Base-by-base conservation (phyloP, 2,888 invertebrate species). In the Apeira syringaria region DNA sequence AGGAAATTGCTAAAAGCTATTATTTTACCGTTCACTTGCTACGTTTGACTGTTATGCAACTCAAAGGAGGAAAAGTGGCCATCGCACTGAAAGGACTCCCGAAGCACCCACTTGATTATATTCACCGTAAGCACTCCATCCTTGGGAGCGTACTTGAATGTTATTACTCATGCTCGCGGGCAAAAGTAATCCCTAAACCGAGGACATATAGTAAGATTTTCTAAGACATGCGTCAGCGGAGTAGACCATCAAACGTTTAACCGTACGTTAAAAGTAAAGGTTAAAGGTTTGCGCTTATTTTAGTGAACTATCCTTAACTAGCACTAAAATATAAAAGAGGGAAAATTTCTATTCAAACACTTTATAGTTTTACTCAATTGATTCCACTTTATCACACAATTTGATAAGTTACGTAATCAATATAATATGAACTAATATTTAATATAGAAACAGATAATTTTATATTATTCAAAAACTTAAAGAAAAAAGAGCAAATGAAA, bases 31-130 rank as follows among this genome's bases (percentile, higher is more conserved):
- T 34, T 43, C 29, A 35, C 25, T 27, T 35, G 46, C 29, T 26
- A 36, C 29, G 29, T 42, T 35, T 33, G 48, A 41, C 32, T 38
- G 33, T 55, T 56, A 56, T 48, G 50, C 52, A 57, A 46, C 52
- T 45, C 54, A 38, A 42, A 54, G 38, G 35, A 22, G 53, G 53
- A 42, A 68, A 71, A 64, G 50, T 62, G 61, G 64, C 68, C 51
- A 61, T 64, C 61, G 59, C 41, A 53, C 59, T 62, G 50, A 61
- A 69, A 69, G 57, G 56, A 59, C 60, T 59, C 53, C 53, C 59
- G 32, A 57, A 59, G 58, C 55, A 59, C 53, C 59, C 61, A 61
- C 74, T 76, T 72, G 70, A 74, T 76, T 75, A 71, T 68, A 63
- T 66, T 57, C 58, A 24, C 56, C 54, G 60, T 62, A 61, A 69